Percentiles rank a stretch among this genome's conserved stretches.
phyloP scores from a whole-genome alignment of 2,888 invertebrate genomes.

The Proisotoma minuta region DNA sequence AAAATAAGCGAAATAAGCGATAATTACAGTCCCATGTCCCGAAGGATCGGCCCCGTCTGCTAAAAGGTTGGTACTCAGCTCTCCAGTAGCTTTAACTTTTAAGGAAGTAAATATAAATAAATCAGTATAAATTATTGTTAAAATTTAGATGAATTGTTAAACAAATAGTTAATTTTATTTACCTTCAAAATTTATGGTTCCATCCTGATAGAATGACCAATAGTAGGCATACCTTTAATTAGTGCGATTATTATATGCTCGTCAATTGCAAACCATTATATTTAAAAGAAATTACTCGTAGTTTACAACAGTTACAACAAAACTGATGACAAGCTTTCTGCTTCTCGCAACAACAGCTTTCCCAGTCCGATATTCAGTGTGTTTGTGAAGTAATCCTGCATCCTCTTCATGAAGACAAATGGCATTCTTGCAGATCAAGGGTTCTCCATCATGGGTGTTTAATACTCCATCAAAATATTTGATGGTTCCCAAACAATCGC shows the following conservation, averaged over 20 bases:
- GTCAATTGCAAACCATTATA: too few species aligned
- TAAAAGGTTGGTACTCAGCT: slow-evolving; percentile 26
- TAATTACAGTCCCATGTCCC: slow-evolving; percentile 27
- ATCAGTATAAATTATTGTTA: too few species aligned
- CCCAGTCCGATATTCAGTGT: slow-evolving; percentile 38
- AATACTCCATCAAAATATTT: slow-evolving; percentile 37
- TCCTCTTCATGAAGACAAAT: slow-evolving; percentile 45
- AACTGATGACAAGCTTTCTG: slow-evolving; percentile 35
- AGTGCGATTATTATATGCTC: too few species aligned
- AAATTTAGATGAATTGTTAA: too few species aligned
- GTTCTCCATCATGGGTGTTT: slow-evolving; percentile 30
- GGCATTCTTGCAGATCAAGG: slow-evolving; percentile 33
- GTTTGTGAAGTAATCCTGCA: slow-evolving; percentile 38
- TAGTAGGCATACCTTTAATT: slow-evolving; percentile 39
- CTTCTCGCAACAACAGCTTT: slow-evolving; percentile 31
- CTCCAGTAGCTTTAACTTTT: slow-evolving; percentile 42
- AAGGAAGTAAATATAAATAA: too few species aligned
- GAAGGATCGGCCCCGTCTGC: slow-evolving; percentile 21
- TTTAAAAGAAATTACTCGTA: too few species aligned
- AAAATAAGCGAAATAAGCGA: too few species aligned
- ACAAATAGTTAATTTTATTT: too few species aligned
- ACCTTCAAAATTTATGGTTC: slow-evolving; percentile 36
- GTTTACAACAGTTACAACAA: slow-evolving; percentile 39
- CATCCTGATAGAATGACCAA: slow-evolving; percentile 40
- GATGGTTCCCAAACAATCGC: slow-evolving; percentile 37